These are phyloP conservation scores for Myiothlypis chrysogaster DNA, from an alignment of 2,797 vertebrate genomes.

Conservation along the genomic window DNA sequence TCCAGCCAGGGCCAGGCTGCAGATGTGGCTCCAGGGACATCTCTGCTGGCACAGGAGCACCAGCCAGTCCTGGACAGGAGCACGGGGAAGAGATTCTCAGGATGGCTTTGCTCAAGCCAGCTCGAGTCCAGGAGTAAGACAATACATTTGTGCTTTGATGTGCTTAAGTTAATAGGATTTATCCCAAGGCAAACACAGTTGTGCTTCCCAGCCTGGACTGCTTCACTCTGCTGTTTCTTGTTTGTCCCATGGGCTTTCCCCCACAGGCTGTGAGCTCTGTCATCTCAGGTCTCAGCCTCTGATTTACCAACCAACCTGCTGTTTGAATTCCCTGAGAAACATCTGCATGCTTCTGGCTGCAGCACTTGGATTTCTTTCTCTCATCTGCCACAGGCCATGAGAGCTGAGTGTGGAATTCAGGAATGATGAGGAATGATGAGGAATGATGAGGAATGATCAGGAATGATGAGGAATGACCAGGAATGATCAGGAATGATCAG, in stretches of 20 bases:
- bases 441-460: neutral
- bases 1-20: neutral
- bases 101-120: neutral
- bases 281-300: neutral
- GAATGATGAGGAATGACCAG: neutral
- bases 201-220: neutral
- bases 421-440: rapidly evolving
- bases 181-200: neutral
- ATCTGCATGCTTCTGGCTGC: neutral
- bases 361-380: neutral
- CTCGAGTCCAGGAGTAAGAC: neutral
- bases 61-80: neutral
- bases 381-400: neutral
- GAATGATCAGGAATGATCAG: too few species aligned
- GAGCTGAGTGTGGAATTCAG: neutral
- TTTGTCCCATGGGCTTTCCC: neutral
- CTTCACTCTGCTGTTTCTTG: neutral
- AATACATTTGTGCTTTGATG: neutral
- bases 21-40: neutral
- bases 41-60: neutral
- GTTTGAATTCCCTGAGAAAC: neutral
- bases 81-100: neutral
- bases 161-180: neutral
- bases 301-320: neutral
- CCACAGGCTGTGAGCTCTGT: rapidly evolving